Base-by-base conservation (phyloP, 2,797 vertebrate genomes). In the Bovichtus variegatus region DNA sequence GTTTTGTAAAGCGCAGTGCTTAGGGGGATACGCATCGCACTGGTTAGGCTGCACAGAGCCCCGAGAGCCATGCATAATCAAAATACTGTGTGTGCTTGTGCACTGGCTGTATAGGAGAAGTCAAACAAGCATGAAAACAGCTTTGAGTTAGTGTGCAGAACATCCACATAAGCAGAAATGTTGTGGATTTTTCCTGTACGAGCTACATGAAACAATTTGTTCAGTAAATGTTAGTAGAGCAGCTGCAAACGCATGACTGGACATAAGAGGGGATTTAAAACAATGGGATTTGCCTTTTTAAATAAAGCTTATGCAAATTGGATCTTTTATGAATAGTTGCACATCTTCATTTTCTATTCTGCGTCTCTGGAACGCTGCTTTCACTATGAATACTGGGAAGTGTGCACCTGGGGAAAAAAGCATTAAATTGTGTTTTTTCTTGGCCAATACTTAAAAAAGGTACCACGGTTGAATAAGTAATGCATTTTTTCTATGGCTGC, bases 61-160 rank as follows among this genome's bases (percentile, higher is more conserved):
- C 71, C 43, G 5, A 38, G 76, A 81, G 73, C 47, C 62, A 51
- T 68, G 69, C 80, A 60, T 76, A 62, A 75, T 81, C 11, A 71
- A 65, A 78, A 63, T n/a, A 51, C 62, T 67, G n/a, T 8, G 36
- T 46, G 53, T 9, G 34, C 38, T n/a, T 78, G 54, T 82, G 76
- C 78, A 65, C 29, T 62, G 47, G 19, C 78, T 70, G 27, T 58
- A 46, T 41, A 36, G 43, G 61, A 7, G 59, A 57, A 87, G 60
- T 79, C 70, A 77, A 75, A 78, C 62, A 68, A 76, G 78, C 80
- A 55, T 84, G 80, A 86, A 57, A 81, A 55, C 47, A 19, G 76
- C 76, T 80, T 67, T 49, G 54, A 76, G 67, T 71, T 23, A 1
- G 43, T 62, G 58, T 79, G 71, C 73, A 54, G 19, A 51, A 49